Base-by-base conservation (phyloP, 2,888 invertebrate species). In the Trichogramma evanescens region DNA sequence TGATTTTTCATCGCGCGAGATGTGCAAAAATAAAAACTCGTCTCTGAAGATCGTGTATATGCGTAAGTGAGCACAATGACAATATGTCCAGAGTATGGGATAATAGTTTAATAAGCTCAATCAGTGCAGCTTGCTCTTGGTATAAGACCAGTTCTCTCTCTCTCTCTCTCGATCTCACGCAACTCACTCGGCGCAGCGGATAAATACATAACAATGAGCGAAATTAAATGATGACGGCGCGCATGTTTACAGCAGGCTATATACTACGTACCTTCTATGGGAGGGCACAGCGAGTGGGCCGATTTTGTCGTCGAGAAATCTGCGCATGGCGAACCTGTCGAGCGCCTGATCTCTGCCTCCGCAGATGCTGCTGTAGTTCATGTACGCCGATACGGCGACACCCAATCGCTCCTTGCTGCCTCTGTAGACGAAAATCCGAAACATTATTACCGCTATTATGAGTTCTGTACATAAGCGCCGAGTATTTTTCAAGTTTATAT, bases 331-430 rank as follows among this genome's bases (percentile, higher is more conserved):
- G 80, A 92, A 94, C 73, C 93, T 84, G 81, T 95, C 95, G 70
- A 95, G 83, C 7, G 93, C 93, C 75, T 90, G 88, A 74, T 89
- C 89, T 4, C 79, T 78, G 69, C 83, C 83, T 57, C 93, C 92
- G 80, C 94, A 95, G 72, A 95, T 94, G 74, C 89, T 91, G 67
- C 92, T 91, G 82, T 95, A 95, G 80, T 94, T 91, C 89, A 95
- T 91, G 80, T 93, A 95, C 9, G 94, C 92, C 38, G 93, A 91
- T 64, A 95, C 89, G 66, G 94, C 86, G 56, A 93, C 89, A 51
- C 93, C 94, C 43, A 93, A 82, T 60, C 94, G 84, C 72, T 93
- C 92, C 70, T 90, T 86, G 74, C 88, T 89, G 49, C 93, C 93
- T 82, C 91, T 89, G 80, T 64, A 58, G 62, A 65, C 63, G 57